Percentiles rank a stretch among this genome's conserved stretches.
Evolutionary conservation across 2,888 invertebrate genomes (phyloP).

Genomic region (Aphidoletes aphidimyza): DNA sequence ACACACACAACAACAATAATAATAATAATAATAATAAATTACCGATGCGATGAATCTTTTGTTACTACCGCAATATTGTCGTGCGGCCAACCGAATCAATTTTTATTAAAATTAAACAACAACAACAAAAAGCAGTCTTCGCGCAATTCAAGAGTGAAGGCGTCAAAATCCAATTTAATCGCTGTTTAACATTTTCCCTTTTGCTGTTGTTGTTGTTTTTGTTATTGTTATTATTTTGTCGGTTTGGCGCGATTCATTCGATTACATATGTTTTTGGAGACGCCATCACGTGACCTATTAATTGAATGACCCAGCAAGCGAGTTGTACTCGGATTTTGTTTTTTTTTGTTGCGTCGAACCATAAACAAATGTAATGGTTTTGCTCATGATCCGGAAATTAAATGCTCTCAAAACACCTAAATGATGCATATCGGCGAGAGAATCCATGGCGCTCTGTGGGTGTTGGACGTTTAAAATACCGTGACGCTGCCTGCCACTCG

Average conservation of each 20-base stretch:
- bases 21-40: slow-evolving; percentile 14
- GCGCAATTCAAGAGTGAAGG: not conserved
- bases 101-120: no score
- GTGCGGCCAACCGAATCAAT: not conserved
- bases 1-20: slow-evolving; percentile 1
- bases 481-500: no score
- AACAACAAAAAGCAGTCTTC: no score
- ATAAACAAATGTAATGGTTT: not conserved
- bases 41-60: not conserved
- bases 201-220: not conserved
- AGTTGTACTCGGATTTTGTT: not conserved
- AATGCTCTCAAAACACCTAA: not conserved
- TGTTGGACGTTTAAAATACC: no score
- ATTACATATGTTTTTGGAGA: not conserved
- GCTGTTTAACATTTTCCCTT: not conserved
- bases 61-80: not conserved
- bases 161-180: slow-evolving; percentile 20
- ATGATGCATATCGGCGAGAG: no score
- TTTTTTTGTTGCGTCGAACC: not conserved
- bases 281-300: slow-evolving; percentile 2
- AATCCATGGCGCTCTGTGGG: no score
- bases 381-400: not conserved
- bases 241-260: no score
- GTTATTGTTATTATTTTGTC: no score
- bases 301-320: no score